phyloP scores from a whole-genome alignment of 2,113 vertebrate species.

The Myiozetetes cayanensis region DNA sequence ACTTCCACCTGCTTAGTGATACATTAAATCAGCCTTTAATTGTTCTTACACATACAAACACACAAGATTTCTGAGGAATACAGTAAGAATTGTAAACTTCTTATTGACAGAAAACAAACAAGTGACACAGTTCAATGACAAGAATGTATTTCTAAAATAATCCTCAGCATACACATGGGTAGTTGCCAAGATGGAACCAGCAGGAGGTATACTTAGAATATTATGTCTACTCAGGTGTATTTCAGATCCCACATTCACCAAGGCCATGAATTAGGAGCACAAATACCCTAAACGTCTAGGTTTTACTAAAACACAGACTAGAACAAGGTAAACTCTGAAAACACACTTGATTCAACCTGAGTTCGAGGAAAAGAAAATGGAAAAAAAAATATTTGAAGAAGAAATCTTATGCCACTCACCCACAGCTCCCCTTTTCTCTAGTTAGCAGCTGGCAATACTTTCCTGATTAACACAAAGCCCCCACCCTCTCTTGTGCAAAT shows the following conservation, averaged over 20 bases:
- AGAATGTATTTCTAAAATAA: background rate
- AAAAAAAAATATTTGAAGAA: background rate
- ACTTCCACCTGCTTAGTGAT: background rate
- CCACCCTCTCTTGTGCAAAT: accelerated
- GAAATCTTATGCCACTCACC: background rate
- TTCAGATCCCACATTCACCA: background rate
- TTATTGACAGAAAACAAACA: background rate
- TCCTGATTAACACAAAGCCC: background rate
- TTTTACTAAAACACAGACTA: constrained; percentile 1
- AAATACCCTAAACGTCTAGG: background rate
- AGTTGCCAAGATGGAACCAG: background rate
- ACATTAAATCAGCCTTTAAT: background rate
- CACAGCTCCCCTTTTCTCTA: background rate
- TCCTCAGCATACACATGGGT: background rate
- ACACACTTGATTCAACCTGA: background rate
- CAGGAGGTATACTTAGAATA: background rate
- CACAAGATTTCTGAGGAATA: background rate
- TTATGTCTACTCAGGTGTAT: accelerated
- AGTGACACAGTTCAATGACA: background rate
- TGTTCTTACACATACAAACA: background rate
- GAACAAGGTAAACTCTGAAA: background rate
- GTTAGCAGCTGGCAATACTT: background rate
- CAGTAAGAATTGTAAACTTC: background rate
- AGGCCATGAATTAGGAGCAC: background rate
- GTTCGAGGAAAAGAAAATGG: background rate